phyloP scores from a whole-genome alignment of 2,888 invertebrate species.

The Terebella lapidaria region DNA sequence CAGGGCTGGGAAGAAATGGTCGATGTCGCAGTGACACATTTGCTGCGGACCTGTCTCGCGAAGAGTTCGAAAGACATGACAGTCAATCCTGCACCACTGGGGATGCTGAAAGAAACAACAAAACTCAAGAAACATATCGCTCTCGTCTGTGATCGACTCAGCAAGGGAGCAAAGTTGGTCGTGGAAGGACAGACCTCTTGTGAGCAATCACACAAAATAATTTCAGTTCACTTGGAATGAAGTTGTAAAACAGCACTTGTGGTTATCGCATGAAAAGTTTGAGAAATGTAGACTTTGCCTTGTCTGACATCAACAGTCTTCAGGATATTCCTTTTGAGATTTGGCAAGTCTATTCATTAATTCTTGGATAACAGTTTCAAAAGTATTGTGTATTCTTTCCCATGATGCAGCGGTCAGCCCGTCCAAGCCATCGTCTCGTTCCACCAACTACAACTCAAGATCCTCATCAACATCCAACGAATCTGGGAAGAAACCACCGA shows the following conservation, averaged over 20 bases:
- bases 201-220: no score
- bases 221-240: no score
- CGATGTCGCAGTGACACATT: conserved; percentile 64
- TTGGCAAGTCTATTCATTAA: no score
- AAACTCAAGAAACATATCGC: conserved; percentile 55
- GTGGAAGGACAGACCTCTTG: conserved; percentile 24
- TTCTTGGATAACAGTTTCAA: no score
- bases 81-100: conserved; percentile 43
- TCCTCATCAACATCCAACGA: background rate
- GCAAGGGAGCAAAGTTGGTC: conserved; percentile 46
- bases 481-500: background rate
- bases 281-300: background rate
- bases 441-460: no score
- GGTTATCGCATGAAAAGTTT: background rate
- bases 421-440: background rate
- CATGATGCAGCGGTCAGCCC: background rate
- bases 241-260: background rate
- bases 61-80: conserved; percentile 61
- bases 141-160: conserved; percentile 51
- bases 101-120: conserved; percentile 47
- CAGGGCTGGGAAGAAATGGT: conserved; percentile 78
- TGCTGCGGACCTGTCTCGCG: conserved; percentile 61
- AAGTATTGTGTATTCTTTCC: no score
- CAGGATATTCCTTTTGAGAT: no score
- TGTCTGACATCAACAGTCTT: background rate